phyloP scores from a whole-genome alignment of 1,140 invertebrate genomes.

The Rhynchophorus ferrugineus region DNA sequence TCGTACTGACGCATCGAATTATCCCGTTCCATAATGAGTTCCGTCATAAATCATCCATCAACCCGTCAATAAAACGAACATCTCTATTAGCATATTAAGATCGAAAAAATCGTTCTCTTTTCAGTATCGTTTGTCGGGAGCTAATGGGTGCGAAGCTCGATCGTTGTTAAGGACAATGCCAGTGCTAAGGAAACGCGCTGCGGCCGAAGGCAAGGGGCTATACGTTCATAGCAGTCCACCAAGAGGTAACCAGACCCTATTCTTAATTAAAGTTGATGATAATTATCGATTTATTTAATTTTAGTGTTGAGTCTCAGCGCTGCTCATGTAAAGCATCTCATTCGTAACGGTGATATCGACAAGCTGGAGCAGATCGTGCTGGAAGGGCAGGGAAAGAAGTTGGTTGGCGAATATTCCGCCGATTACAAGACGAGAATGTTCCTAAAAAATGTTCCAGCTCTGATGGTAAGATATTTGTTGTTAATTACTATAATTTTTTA shows the following conservation, averaged over 20 bases:
- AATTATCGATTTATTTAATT: constrained; percentile 20
- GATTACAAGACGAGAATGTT: constrained; percentile 60
- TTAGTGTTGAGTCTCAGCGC: constrained; percentile 46
- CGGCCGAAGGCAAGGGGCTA: constrained; percentile 27
- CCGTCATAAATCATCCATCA: too few relatives aligned
- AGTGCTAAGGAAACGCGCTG: constrained; percentile 18
- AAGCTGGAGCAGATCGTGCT: constrained; percentile 70
- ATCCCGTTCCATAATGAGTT: too few relatives aligned
- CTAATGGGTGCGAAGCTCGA: too few relatives aligned
- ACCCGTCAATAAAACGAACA: too few relatives aligned
- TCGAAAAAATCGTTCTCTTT: too few relatives aligned
- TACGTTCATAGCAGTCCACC: constrained; percentile 51
- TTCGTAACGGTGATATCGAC: constrained; percentile 62
- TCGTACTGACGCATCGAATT: too few relatives aligned
- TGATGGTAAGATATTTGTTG: constrained; percentile 66
- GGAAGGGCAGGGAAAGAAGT: constrained; percentile 66
- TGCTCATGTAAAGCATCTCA: constrained; percentile 57
- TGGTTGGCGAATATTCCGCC: constrained; percentile 58
- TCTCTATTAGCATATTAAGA: too few relatives aligned
- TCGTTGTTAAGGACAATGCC: too few relatives aligned
- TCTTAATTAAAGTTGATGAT: not conserved
- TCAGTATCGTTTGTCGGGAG: too few relatives aligned
- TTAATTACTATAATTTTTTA: too few relatives aligned
- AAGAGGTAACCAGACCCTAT: constrained; percentile 39
- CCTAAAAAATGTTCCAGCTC: constrained; percentile 56